A percentile compares a stretch with the other conserved stretches of the same genome.
Evolutionary conservation across 2,797 vertebrate species (phyloP).

Genomic region (Melanotaenia parkinsoni): DNA sequence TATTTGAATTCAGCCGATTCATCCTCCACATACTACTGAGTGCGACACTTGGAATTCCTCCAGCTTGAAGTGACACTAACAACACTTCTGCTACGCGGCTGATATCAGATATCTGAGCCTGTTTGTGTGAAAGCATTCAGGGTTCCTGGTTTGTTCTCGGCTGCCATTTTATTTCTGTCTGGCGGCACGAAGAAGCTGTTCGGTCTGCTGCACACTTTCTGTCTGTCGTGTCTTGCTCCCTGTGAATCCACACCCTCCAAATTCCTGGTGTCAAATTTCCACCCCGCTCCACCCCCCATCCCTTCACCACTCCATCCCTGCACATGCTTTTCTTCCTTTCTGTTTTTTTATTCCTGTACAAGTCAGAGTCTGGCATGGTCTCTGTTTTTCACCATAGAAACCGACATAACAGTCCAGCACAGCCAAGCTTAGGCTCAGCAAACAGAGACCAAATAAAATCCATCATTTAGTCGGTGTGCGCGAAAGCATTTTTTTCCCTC

Average conservation of each 20-base stretch:
- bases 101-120: background rate
- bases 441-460: constrained; percentile 84
- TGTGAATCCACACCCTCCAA: constrained; percentile 77
- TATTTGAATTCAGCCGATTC: background rate
- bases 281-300: constrained; percentile 34
- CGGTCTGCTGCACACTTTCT: constrained; percentile 38
- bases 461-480: constrained; percentile 73
- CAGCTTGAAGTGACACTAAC: background rate
- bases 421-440: constrained; percentile 84
- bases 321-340: constrained; percentile 59
- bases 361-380: constrained; percentile 82
- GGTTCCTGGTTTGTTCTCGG: background rate
- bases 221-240: constrained; percentile 56
- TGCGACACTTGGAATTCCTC: background rate
- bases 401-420: constrained; percentile 90
- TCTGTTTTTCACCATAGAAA: constrained; percentile 93
- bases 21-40: background rate
- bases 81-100: background rate
- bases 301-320: constrained; percentile 35
- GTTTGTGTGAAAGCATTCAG: background rate
- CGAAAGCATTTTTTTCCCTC: constrained; percentile 36
- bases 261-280: constrained; percentile 83
- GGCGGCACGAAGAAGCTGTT: constrained; percentile 21
- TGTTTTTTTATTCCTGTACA: constrained; percentile 67
- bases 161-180: constrained; percentile 6